Evolutionary conservation across 2,113 vertebrate genomes (phyloP), one percentile per base, ranked within the genome.

Genomic region (Ctenomys sociabilis): DNA sequence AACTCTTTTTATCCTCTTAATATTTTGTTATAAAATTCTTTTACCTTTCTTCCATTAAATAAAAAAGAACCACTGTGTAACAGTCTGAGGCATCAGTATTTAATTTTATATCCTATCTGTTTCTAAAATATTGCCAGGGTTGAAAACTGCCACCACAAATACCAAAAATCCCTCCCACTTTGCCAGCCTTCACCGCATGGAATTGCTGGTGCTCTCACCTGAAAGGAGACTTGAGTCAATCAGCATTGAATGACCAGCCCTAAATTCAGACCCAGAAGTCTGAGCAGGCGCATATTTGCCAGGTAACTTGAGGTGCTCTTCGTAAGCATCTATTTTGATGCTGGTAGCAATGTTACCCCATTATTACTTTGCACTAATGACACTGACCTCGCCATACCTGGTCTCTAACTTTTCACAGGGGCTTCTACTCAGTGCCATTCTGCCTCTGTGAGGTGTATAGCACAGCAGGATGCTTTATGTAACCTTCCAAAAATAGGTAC

Each of bases 391-490:
- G 22, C 49, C 83, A 80, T 85, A 73, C 64, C 68, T 91, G 12
- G 45, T 40, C 59, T 81, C 75, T 80, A 52, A 59, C 45, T 91
- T 3, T 82, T 35, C 68, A 80, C 49, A 90, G 95, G 90, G 94
- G 52, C 13, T 90, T 88, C 90, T 96, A 54, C 63, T 89, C 32
- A 37, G 73, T 88, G 85, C 37, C 80, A 21, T 61, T 89, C 82
- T 94, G 68, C 64, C 88, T 77, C 43, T 95, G 80, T 68, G 43
- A 32, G 32, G 95, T 97, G 95, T 95, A 91, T 95, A 96, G 57
- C 88, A 92, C 30, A 81, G 75, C 14, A 32, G 6, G 40, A 43
- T 91, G 28, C 28, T 91, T 88, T 93, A 70, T 75, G 77, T 70
- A 91, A 72, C 40, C 57, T 85, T 83, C 59, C 94, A 93, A 91